phyloP scores from a whole-genome alignment of 1,140 invertebrate genomes.

The Proales similis region DNA sequence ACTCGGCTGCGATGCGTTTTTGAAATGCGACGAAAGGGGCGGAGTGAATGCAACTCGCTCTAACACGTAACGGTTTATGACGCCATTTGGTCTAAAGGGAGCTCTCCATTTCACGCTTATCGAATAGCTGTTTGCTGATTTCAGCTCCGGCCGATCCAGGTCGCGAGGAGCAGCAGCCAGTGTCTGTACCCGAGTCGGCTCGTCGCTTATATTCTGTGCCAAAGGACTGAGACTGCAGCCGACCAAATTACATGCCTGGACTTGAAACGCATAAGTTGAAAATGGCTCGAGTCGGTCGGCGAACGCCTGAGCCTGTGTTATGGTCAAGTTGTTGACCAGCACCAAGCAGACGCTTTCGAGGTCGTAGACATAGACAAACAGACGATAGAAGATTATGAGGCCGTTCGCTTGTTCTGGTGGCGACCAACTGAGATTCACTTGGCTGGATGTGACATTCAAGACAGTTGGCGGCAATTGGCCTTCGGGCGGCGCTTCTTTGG shows the following conservation, averaged over 20 bases:
- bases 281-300: constrained; percentile 44
- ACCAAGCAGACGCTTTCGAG: neutral
- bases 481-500: neutral
- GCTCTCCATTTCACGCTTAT: constrained; percentile 7
- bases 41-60: neutral
- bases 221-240: constrained; percentile 41
- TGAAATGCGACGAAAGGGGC: neutral
- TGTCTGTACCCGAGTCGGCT: neutral
- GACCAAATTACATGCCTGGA: constrained; percentile 45
- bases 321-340: neutral
- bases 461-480: neutral
- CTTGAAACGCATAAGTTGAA: constrained; percentile 45
- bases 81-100: constrained; percentile 6
- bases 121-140: constrained; percentile 13
- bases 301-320: neutral
- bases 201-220: constrained; percentile 3
- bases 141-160: neutral
- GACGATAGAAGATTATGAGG: neutral
- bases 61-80: constrained; percentile 9
- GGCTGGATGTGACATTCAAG: constrained; percentile 1
- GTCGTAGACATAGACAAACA: constrained; percentile 7
- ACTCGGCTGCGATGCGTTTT: neutral
- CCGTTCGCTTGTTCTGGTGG: constrained; percentile 6
- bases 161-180: neutral
- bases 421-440: neutral